phyloP scores from a whole-genome alignment of 2,113 vertebrate species.

The Tetraodon nigroviridis region DNA sequence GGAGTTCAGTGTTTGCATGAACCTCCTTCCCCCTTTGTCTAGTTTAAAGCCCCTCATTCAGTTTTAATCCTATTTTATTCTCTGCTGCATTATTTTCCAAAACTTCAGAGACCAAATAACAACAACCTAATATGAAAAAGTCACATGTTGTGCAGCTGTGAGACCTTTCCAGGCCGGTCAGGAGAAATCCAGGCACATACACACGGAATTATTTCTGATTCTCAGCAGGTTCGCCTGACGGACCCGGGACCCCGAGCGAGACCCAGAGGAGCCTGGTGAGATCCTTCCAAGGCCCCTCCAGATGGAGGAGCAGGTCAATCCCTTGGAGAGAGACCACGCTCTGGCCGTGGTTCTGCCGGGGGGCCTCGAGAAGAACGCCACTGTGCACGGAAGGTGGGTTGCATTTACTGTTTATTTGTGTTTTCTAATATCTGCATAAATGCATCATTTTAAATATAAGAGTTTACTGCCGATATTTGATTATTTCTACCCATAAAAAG shows the following conservation, averaged over 20 bases:
- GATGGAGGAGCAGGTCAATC: slow-evolving; percentile 82
- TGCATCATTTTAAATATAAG: neutral
- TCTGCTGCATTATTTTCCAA: too few species aligned
- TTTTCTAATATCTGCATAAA: neutral
- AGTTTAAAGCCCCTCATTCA: too few species aligned
- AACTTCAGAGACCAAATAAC: too few species aligned
- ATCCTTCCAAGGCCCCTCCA: slow-evolving; percentile 29
- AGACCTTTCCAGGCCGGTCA: slow-evolving; percentile 9
- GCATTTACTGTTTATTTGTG: neutral
- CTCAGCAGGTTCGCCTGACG: slow-evolving; percentile 73
- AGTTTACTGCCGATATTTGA: neutral
- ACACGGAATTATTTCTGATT: neutral
- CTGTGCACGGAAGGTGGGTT: slow-evolving; percentile 82
- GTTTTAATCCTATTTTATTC: too few species aligned
- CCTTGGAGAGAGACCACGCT: slow-evolving; percentile 76
- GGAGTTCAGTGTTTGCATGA: too few species aligned
- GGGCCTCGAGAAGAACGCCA: slow-evolving; percentile 77
- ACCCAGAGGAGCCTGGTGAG: slow-evolving; percentile 33
- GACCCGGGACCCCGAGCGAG: slow-evolving; percentile 32
- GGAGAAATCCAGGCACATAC: neutral
- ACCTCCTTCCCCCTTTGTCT: too few species aligned
- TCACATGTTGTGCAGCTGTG: neutral
- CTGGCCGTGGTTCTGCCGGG: slow-evolving; percentile 84
- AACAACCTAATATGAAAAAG: too few species aligned
- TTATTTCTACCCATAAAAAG: neutral